A percentile compares a stretch with the other conserved stretches of the same genome.
Evolutionary conservation across 1,140 invertebrate genomes (phyloP).

Genomic region (Apis mellifera): DNA sequence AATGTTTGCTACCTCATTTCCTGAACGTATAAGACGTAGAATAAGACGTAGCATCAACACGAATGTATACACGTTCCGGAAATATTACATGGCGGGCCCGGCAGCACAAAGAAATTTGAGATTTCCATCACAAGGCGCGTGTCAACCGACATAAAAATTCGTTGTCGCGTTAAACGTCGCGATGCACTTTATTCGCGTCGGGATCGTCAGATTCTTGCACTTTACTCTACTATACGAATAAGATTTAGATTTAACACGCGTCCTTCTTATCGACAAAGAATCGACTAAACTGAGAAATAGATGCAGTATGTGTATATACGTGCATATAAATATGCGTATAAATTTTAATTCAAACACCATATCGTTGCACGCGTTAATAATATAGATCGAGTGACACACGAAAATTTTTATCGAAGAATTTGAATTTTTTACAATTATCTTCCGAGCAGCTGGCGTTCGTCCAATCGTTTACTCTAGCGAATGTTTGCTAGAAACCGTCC

Average conservation of each 20-base stretch:
- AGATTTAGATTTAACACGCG: conserved; percentile 24
- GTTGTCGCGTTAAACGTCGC: neutral
- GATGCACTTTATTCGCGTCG: conserved; percentile 23
- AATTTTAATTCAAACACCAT: neutral
- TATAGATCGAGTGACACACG: conserved; percentile 27
- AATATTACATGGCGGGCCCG: conserved; percentile 20
- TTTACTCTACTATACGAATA: neutral
- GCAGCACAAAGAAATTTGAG: conserved; percentile 28
- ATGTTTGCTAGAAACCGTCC: conserved; percentile 31
- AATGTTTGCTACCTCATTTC: neutral
- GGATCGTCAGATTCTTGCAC: neutral
- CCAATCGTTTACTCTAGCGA: conserved; percentile 48
- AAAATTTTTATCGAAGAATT: conserved; percentile 48
- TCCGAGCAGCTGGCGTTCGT: conserved; percentile 35
- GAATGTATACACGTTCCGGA: neutral
- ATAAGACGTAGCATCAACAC: conserved; percentile 4
- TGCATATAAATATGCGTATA: neutral
- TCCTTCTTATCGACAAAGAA: conserved; percentile 18
- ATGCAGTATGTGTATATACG: fast-evolving
- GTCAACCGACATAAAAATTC: conserved; percentile 23
- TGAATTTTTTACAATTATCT: neutral
- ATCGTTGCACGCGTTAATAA: neutral
- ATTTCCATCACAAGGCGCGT: conserved; percentile 47
- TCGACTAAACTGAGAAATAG: neutral
- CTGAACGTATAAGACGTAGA: neutral